phyloP scores from a whole-genome alignment of 1,140 invertebrate genomes.

The Drosophila arizonae region DNA sequence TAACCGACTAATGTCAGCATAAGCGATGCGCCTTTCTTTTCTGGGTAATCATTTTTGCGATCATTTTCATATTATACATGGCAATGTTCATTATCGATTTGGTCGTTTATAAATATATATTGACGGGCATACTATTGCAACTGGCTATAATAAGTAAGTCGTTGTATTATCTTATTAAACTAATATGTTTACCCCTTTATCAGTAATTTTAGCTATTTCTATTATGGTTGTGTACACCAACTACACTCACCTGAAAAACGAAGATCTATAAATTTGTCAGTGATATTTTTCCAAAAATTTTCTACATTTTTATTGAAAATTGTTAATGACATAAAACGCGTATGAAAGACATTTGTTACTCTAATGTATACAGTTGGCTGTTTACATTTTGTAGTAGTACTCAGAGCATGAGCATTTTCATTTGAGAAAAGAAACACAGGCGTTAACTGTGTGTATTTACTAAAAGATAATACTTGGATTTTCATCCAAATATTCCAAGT shows the following conservation, averaged over 20 bases:
- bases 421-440: not conserved
- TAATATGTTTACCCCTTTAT: not conserved
- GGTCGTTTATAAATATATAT: not conserved
- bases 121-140: conserved; percentile 17
- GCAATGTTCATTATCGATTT: conserved; percentile 14
- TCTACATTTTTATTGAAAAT: not conserved
- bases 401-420: not conserved
- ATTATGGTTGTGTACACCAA: conserved; percentile 31
- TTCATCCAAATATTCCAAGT: not conserved
- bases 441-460: too few species aligned
- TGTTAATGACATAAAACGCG: not conserved
- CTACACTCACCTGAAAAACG: conserved; percentile 12
- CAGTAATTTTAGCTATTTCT: conserved; percentile 34
- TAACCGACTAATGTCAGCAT: not conserved
- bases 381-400: not conserved
- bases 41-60: conserved; percentile 33
- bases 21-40: conserved; percentile 30
- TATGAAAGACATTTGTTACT: not conserved
- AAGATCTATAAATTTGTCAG: not conserved
- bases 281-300: not conserved
- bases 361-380: conserved; percentile 9
- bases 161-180: not conserved
- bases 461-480: not conserved
- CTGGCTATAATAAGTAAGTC: conserved; percentile 21
- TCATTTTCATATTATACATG: conserved; percentile 23